Evolutionary conservation across 2,888 invertebrate genomes (phyloP).

Genomic region (Lithophane socia): DNA sequence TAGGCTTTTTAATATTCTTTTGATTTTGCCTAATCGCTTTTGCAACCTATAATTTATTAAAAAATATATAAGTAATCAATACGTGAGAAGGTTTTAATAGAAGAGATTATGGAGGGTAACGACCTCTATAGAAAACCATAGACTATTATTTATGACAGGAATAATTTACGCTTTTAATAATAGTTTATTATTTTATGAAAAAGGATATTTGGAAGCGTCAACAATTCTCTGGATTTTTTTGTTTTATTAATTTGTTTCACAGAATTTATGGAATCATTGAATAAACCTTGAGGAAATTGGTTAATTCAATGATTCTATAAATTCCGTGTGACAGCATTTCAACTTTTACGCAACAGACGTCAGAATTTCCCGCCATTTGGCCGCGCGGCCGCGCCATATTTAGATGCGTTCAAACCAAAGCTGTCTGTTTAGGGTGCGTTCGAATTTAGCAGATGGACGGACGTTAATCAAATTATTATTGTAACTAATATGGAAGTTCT

Average conservation of each 20-base stretch:
- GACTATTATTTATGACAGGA: not conserved
- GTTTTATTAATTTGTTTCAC: not conserved
- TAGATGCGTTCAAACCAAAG: conserved; percentile 34
- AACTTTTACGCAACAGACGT: conserved; percentile 31
- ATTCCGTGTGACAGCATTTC: not conserved
- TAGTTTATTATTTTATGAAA: not conserved
- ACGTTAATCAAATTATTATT: conserved; percentile 24
- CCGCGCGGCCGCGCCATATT: conserved; percentile 52
- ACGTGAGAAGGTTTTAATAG: conserved; percentile 43
- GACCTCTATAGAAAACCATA: conserved; percentile 24
- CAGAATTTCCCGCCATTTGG: conserved; percentile 48
- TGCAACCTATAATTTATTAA: conserved; percentile 46
- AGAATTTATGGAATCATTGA: not conserved
- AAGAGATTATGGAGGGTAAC: conserved; percentile 40
- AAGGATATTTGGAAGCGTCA: not conserved
- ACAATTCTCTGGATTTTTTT: not conserved
- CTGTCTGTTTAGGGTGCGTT: conserved; percentile 27
- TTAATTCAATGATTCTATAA: not conserved
- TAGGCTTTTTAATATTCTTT: conserved; percentile 37
- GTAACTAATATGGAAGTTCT: not conserved
- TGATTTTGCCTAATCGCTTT: conserved; percentile 49
- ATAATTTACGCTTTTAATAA: not conserved
- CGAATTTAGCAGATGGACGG: conserved; percentile 24
- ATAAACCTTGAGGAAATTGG: not conserved
- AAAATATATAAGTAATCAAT: conserved; percentile 17